These are phyloP conservation scores for Molothrus aeneus DNA, from an alignment of 2,797 vertebrate species.

Conservation along the genomic window DNA sequence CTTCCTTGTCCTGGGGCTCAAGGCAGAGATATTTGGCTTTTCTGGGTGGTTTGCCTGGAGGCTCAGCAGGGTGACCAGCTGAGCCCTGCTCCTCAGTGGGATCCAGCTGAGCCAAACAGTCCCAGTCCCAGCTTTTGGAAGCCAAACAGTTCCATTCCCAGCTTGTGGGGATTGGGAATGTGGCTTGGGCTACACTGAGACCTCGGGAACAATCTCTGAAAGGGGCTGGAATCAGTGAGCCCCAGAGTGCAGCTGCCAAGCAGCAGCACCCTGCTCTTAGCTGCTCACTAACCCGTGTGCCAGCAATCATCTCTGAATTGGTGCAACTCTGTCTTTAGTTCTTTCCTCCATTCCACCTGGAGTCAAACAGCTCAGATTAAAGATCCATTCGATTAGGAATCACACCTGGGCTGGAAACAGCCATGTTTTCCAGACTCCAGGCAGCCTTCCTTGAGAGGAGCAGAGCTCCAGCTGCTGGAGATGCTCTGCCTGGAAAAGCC, in stretches of 20 bases:
- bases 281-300: not conserved
- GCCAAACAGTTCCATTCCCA: fast-evolving
- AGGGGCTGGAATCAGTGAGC: not conserved
- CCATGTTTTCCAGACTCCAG: not conserved
- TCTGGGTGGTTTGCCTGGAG: not conserved
- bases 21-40: not conserved
- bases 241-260: not conserved
- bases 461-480: not conserved
- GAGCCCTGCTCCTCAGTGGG: not conserved
- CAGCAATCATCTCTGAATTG: not conserved
- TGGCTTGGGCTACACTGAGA: not conserved
- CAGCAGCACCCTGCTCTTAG: not conserved
- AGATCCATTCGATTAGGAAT: not conserved
- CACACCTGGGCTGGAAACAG: not conserved
- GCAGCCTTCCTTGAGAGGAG: not conserved
- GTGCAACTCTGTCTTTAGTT: not conserved
- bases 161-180: fast-evolving
- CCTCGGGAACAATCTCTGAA: not conserved
- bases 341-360: not conserved
- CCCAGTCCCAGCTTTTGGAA: not conserved
- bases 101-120: not conserved
- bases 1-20: not conserved
- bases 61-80: not conserved
- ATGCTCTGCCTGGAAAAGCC: not conserved
- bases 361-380: not conserved